A percentile compares a stretch with the other conserved stretches of the same genome.
These are phyloP conservation scores for Hydropotes inermis DNA, from an alignment of 2,113 vertebrate species.

Conservation along the genomic window DNA sequence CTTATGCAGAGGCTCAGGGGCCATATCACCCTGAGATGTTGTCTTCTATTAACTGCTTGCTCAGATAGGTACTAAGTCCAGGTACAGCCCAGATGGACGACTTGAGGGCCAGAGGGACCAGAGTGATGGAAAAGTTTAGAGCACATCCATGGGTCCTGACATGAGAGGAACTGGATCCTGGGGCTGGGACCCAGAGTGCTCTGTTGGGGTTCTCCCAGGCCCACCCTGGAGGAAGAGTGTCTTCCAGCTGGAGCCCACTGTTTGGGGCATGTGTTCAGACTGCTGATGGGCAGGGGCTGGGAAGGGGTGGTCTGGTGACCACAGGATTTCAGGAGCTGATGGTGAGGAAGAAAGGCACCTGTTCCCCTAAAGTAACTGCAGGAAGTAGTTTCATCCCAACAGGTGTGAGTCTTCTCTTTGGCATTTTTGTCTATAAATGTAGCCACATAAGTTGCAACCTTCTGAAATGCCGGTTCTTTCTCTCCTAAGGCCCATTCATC, in stretches of 20 bases:
- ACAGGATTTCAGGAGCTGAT: fast-evolving
- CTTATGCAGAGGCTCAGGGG: neutral
- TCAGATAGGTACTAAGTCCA: neutral
- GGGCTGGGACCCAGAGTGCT: neutral
- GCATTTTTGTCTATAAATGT: neutral
- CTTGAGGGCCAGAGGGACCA: neutral
- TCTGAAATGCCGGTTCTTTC: neutral
- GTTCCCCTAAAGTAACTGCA: neutral
- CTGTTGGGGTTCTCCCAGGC: fast-evolving
- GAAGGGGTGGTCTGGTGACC: neutral
- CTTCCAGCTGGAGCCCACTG: neutral
- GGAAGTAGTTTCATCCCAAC: neutral
- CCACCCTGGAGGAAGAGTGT: neutral
- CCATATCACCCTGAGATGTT: neutral
- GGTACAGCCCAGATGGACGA: fast-evolving
- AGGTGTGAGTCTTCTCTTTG: fast-evolving
- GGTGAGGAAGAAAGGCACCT: neutral
- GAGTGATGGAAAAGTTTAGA: neutral
- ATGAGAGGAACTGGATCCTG: neutral
- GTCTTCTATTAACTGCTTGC: neutral
- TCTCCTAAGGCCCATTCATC: neutral
- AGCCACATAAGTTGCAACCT: neutral
- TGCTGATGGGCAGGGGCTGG: fast-evolving
- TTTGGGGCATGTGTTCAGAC: neutral
- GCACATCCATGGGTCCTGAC: neutral